Conservation (phyloP, 1,140 invertebrate genomes). For the Drosophila arawakana region DNA sequence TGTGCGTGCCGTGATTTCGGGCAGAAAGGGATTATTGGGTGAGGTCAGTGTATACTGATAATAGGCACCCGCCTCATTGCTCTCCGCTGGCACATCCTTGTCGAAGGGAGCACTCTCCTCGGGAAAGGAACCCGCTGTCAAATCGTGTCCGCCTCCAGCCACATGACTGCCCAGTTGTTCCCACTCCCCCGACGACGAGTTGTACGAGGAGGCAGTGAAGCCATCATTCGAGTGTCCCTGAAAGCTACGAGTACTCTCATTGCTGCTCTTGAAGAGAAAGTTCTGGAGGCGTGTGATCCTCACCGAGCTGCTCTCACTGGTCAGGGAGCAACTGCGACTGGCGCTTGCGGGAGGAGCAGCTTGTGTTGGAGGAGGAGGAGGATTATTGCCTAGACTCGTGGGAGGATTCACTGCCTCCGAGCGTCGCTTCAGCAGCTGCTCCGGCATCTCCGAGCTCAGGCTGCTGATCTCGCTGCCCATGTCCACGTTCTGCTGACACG, state of each 20-base stretch:
- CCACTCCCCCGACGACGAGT: constrained; percentile 80
- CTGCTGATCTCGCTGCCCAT: constrained; percentile 80
- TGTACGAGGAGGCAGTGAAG: constrained; percentile 77
- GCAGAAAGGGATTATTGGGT: constrained; percentile 82
- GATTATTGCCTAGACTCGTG: constrained; percentile 27
- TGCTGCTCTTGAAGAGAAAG: constrained; percentile 82
- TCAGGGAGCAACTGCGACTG: constrained; percentile 77
- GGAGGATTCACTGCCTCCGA: constrained; percentile 20
- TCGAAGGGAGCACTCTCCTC: constrained; percentile 65
- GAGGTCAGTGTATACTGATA: constrained; percentile 81
- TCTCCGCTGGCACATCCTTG: constrained; percentile 57
- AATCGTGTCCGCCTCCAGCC: constrained; percentile 50
- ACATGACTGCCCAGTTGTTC: constrained; percentile 71
- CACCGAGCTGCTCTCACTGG: constrained; percentile 78
- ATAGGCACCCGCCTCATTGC: constrained; percentile 56
- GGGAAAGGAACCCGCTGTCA: constrained; percentile 67
- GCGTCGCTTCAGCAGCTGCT: constrained; percentile 37
- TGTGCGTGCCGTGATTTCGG: constrained; percentile 78
- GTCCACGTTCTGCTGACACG: constrained; percentile 40
- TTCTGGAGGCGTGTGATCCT: constrained; percentile 75
- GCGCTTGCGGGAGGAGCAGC: constrained; percentile 19
- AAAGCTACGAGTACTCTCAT: constrained; percentile 72
- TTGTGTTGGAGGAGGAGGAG: constrained; percentile 13
- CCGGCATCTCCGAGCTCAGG: constrained; percentile 18
- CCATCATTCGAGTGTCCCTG: constrained; percentile 80